Conservation (phyloP, 2,888 invertebrate genomes). For the Drosophila acutilabella region DNA sequence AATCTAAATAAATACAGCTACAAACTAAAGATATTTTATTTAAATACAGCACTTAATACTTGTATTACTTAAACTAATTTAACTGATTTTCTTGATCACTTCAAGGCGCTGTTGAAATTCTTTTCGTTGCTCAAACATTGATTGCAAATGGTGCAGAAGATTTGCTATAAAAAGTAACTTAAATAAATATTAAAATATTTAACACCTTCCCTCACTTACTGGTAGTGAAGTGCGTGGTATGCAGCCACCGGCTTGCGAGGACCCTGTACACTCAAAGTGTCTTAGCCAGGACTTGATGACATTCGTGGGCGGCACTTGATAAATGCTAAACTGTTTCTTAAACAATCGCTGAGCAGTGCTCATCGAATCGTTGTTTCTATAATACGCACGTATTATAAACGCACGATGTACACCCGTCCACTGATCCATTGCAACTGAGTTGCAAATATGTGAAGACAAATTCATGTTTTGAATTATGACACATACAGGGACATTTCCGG, state of each 20-base stretch:
- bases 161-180: slow-evolving; percentile 60
- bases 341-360: slow-evolving; percentile 77
- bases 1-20: slow-evolving; percentile 14
- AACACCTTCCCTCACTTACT: slow-evolving; percentile 32
- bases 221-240: slow-evolving; percentile 66
- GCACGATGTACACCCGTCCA: slow-evolving; percentile 83
- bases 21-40: slow-evolving; percentile 8
- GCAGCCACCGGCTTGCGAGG: slow-evolving; percentile 67
- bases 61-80: not conserved
- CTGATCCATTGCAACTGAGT: slow-evolving; percentile 77
- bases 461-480: slow-evolving; percentile 1
- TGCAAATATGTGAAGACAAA: not conserved
- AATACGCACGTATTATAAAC: slow-evolving; percentile 77
- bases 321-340: slow-evolving; percentile 80
- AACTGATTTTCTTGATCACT: slow-evolving; percentile 23
- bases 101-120: slow-evolving; percentile 64
- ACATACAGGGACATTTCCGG: slow-evolving; percentile 56
- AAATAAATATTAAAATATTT: too few species aligned
- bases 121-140: slow-evolving; percentile 76
- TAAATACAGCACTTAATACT: slow-evolving; percentile 3
- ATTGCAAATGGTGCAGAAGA: slow-evolving; percentile 76
- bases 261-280: slow-evolving; percentile 79
- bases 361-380: slow-evolving; percentile 80
- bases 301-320: slow-evolving; percentile 74
- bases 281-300: slow-evolving; percentile 81